Conservation (phyloP, 2,113 vertebrate genomes). For the Bothrops jararaca region DNA sequence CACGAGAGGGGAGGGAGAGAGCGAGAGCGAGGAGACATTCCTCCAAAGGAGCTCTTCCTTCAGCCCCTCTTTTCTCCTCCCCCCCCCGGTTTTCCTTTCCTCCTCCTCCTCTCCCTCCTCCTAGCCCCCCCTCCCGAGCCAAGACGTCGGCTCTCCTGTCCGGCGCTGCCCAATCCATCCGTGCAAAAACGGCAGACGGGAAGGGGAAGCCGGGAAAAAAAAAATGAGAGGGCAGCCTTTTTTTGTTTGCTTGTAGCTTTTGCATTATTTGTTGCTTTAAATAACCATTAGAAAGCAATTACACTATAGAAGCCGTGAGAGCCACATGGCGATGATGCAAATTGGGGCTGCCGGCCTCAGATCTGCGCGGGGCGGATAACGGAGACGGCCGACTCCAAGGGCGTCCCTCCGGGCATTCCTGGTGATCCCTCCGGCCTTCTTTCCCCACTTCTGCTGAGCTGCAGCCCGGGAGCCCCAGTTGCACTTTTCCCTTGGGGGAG, state of each 20-base stretch:
- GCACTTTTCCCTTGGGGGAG: too few relatives aligned
- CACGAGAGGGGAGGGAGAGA: not conserved
- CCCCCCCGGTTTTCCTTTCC: too few relatives aligned
- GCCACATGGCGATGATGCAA: slow-evolving; percentile 71
- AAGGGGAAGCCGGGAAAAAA: slow-evolving; percentile 37
- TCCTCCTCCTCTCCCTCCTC: not conserved
- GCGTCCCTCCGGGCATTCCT: slow-evolving; percentile 11
- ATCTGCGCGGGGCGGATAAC: slow-evolving; percentile 40
- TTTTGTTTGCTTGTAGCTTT: not conserved
- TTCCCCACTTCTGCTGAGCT: not conserved
- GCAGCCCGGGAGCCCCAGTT: not conserved
- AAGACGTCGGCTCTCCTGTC: not conserved
- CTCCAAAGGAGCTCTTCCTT: not conserved
- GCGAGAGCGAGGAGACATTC: not conserved
- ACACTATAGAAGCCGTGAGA: slow-evolving; percentile 35
- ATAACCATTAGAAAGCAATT: not conserved
- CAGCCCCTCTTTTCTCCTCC: not conserved
- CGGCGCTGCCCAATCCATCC: slow-evolving; percentile 66
- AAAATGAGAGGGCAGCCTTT: not conserved
- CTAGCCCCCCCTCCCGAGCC: not conserved
- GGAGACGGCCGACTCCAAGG: slow-evolving; percentile 28
- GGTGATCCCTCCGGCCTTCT: not conserved
- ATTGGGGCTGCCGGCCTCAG: slow-evolving; percentile 67
- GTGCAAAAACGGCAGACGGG: slow-evolving; percentile 73
- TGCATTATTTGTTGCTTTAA: not conserved